Base-by-base conservation (phyloP, 2,888 invertebrate species). In the Amorpha juglandis region DNA sequence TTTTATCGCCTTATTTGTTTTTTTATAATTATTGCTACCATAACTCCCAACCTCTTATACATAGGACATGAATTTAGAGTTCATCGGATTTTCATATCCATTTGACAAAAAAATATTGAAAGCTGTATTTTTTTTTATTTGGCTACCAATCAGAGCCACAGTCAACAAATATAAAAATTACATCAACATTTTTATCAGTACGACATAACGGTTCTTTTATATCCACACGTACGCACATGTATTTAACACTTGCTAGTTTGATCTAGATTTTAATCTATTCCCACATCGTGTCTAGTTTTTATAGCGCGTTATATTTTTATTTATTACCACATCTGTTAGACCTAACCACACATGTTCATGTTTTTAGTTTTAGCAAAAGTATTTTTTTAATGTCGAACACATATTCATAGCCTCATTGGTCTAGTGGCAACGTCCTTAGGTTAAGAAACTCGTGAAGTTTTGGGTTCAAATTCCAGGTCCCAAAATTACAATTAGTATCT, bases 231-330 rank as follows among this genome's bases (percentile, higher is more conserved):
- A 45, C 45, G 14, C 42, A 38, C 11, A 6, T 38, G 11, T 42
- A 58, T 38, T 19, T 12, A 19, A 42, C 53, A 35, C 33, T 63
- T 6, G n/a, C 42, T 27, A 14, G 53, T 14, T 63, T 63, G 62
- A 67, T 21, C 38, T 27, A 9, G 45, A 50, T 58, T n/a, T 19
- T 52, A 69, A 68, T 55, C 62, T 63, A 67, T 69, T 71, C 73
- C 69, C 71, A 68, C 63, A 63, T 47, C 27, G 63, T 71, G 65
- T 64, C 68, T 65, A 73, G 67, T 69, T 64, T 53, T 62, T 62
- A 27, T 42, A 55, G 65, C 64, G 52, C 66, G 8, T 33, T 33
- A n/a, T 51, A 21, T 52, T 27, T 33, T 52, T 52, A 51, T 51
- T 51, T 11, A 48, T 48, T 48, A 52, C 42, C 19, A 42, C 58